Percentiles rank a stretch among this genome's conserved stretches.
Evolutionary conservation across 2,113 vertebrate genomes (phyloP).

Genomic region (Syrrhaptes paradoxus): DNA sequence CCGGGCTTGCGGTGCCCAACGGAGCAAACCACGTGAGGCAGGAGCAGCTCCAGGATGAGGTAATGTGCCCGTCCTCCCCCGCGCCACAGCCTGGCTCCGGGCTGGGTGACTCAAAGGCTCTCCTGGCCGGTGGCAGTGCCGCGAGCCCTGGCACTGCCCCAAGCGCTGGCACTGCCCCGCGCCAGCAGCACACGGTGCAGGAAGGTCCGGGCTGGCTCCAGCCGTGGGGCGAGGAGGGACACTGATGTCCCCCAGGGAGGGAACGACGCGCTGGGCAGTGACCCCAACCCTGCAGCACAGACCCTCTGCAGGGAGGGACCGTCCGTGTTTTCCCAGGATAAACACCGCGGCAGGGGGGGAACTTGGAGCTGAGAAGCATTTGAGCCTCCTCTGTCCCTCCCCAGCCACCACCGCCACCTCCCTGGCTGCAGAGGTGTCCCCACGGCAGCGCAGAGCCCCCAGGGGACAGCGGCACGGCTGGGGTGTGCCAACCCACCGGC

Average conservation of each 20-base stretch:
- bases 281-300: neutral
- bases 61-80: constrained; percentile 34
- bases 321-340: neutral
- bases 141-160: neutral
- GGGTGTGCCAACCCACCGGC: fast-evolving
- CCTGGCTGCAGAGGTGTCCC: neutral
- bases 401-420: neutral
- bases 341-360: neutral
- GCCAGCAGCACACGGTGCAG: neutral
- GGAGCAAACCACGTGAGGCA: neutral
- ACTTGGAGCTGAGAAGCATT: neutral
- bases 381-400: neutral
- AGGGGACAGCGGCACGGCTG: fast-evolving
- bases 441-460: fast-evolving
- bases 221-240: neutral
- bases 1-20: neutral
- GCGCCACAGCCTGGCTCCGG: neutral
- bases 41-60: constrained; percentile 40
- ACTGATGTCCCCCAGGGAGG: neutral
- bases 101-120: constrained; percentile 55
- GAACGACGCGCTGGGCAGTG: fast-evolving
- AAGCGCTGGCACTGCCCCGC: constrained; percentile 2
- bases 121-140: constrained; percentile 16
- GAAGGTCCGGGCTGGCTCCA: neutral
- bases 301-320: neutral